Base-by-base conservation (phyloP, 2,797 vertebrate genomes). In the Pangasius macronema region DNA sequence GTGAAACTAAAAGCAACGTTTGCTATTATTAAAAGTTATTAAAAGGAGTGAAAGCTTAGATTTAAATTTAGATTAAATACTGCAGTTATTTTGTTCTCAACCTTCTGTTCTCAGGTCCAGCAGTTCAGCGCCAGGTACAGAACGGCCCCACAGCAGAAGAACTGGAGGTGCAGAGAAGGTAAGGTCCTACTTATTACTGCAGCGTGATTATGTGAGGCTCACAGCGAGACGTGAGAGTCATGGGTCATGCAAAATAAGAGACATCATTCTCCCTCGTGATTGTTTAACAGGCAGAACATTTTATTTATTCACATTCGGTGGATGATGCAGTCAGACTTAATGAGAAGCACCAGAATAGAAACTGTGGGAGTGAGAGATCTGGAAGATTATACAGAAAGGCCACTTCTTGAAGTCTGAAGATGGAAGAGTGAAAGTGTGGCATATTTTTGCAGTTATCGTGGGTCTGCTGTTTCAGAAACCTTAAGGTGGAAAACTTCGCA, bases 151-250 rank as follows among this genome's bases (percentile, higher is more conserved):
- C 96, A 83, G 96, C 97, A 90, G 98, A 99, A 76, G 98, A 99
- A 93, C 95, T 98, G 90, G 98, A 99, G 93, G 96, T 96, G 89
- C 98, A 99, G 94, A 97, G 98, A 96, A 98, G 98, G 98, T 99
- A 94, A 93, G 10, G 20, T 2, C 3, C 8, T 46, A 1, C 65
- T 67, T 70, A 76, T 70, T 67, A 84, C 46, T 83, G 46, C 70
- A 65, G 42, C 9, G 18, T n/a, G 16, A 82, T 86, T 33, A 75
- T 83, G 49, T 39, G 39, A 68, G 6, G 9, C 65, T 22, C 63
- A 16, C 30, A 55, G 24, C 0, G 9, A 51, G 63, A 53, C 8
- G 20, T 36, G 10, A 33, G 42, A 49, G 81, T 67, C 59, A 13
- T 67, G 46, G 1, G 9, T 51, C 20, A 33, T 53, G 49, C 10